Conservation (phyloP, 1,140 invertebrate species). For the Paraescarpia echinospica region DNA sequence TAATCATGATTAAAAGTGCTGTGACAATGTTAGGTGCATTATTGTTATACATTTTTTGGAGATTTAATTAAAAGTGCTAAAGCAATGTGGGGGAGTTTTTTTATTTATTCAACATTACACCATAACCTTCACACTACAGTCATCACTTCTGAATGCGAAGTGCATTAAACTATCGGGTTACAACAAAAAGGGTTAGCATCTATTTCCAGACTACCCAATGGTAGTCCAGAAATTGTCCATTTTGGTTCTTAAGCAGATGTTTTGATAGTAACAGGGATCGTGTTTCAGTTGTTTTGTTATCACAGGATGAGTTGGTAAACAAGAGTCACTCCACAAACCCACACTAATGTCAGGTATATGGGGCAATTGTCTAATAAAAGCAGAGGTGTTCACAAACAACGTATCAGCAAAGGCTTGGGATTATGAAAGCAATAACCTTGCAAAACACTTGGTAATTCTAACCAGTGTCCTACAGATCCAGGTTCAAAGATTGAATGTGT, state of each 20-base stretch:
- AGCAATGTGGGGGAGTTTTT: too few relatives aligned
- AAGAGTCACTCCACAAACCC: neutral
- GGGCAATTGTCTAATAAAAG: neutral
- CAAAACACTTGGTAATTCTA: neutral
- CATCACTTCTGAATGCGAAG: too few relatives aligned
- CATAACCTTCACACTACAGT: too few relatives aligned
- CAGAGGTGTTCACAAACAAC: neutral
- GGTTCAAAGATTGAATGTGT: neutral
- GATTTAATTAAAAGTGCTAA: too few relatives aligned
- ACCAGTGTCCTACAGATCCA: neutral
- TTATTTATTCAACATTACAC: too few relatives aligned
- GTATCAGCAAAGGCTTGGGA: neutral
- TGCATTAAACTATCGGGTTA: too few relatives aligned
- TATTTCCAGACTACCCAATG: too few relatives aligned
- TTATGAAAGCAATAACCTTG: neutral
- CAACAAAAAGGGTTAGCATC: too few relatives aligned
- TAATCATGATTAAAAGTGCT: too few relatives aligned
- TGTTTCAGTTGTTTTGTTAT: neutral
- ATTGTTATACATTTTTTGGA: too few relatives aligned
- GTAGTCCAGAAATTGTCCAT: neutral
- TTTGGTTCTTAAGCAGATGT: neutral
- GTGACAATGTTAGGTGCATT: too few relatives aligned
- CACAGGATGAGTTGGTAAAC: neutral
- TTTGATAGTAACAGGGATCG: neutral
- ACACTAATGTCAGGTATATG: neutral